A percentile compares a stretch with the other conserved stretches of the same genome.
phyloP scores from a whole-genome alignment of 2,113 vertebrate genomes.

The Grallaria varia region DNA sequence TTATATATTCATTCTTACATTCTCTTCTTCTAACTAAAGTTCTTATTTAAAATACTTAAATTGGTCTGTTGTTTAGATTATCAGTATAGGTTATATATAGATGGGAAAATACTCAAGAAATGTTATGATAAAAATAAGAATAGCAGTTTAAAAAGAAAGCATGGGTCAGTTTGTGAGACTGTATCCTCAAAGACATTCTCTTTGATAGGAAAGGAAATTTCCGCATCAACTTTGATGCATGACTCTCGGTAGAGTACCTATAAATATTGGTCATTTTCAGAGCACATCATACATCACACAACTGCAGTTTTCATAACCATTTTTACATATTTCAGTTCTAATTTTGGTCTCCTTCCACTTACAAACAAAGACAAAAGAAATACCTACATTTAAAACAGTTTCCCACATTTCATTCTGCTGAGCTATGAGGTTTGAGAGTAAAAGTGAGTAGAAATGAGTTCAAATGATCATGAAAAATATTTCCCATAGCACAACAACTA shows the following conservation, averaged over 20 bases:
- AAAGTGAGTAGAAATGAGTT: not conserved
- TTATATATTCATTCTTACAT: not conserved
- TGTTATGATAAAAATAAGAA: not conserved
- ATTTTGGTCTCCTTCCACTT: not conserved
- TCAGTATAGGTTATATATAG: not conserved
- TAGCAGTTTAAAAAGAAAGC: not conserved
- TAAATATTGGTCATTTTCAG: slow-evolving; percentile 16
- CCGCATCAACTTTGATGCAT: not conserved
- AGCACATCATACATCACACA: slow-evolving; percentile 31
- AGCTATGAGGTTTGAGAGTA: not conserved
- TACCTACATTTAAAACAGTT: not conserved
- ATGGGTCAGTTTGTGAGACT: not conserved
- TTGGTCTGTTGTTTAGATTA: not conserved
- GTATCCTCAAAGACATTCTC: not conserved
- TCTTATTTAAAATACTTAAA: not conserved
- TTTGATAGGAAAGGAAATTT: slow-evolving; percentile 33
- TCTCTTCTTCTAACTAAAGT: not conserved
- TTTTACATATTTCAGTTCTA: slow-evolving; percentile 4
- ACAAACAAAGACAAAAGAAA: not conserved
- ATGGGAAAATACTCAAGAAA: slow-evolving; percentile 28
- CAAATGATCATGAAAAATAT: not conserved
- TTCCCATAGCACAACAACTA: not conserved
- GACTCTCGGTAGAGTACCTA: not conserved
- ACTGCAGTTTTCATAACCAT: not conserved
- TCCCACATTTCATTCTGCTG: not conserved